A percentile compares a stretch with the other conserved stretches of the same genome.
phyloP scores from a whole-genome alignment of 1,140 invertebrate species.

The Plodia interpunctella region DNA sequence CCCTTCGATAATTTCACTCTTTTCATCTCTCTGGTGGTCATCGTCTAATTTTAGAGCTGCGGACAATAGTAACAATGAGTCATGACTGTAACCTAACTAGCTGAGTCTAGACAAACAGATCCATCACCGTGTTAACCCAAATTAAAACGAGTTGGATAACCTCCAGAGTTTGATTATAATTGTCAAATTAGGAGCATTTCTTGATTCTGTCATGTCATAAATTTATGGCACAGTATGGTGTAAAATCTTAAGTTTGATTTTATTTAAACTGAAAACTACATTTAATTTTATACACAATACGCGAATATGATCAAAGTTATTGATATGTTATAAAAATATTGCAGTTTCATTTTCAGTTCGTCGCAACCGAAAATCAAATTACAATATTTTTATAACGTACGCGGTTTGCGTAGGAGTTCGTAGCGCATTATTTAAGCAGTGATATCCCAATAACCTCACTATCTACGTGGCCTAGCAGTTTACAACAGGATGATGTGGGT shows the following conservation, averaged over 20 bases:
- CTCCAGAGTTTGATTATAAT: conserved; percentile 36
- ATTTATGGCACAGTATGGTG: no score
- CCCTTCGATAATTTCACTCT: conserved; percentile 65
- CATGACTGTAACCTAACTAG: conserved; percentile 20
- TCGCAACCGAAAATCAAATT: background rate
- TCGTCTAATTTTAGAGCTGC: conserved; percentile 78
- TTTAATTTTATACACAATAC: no score
- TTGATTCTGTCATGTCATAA: conserved; percentile 7
- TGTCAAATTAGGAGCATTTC: conserved; percentile 1
- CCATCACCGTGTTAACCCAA: conserved; percentile 29
- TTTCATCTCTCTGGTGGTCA: conserved; percentile 56
- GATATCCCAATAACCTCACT: background rate
- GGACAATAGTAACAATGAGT: conserved; percentile 19
- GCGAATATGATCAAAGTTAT: background rate
- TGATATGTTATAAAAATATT: no score
- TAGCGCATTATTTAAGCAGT: background rate
- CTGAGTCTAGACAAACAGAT: conserved; percentile 31
- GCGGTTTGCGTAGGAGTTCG: background rate
- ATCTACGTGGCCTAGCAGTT: no score
- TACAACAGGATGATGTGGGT: no score
- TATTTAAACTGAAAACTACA: no score
- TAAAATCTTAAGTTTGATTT: no score
- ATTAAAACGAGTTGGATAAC: conserved; percentile 41
- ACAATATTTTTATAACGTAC: background rate
- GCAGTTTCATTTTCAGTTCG: no score